phyloP scores from a whole-genome alignment of 2,888 invertebrate genomes.

The Salticus scenicus region DNA sequence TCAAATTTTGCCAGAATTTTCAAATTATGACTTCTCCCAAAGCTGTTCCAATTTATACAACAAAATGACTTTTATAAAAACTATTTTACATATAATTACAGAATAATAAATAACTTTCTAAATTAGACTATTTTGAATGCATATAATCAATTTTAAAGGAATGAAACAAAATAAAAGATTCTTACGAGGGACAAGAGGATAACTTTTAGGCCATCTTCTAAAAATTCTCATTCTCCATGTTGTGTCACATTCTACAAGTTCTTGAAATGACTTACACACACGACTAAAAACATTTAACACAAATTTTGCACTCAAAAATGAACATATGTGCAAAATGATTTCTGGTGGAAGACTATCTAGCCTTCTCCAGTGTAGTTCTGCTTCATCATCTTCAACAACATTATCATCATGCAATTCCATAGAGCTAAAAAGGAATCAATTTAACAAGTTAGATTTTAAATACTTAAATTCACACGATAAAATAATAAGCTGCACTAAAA shows the following conservation, averaged over 20 bases:
- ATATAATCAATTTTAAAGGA: too few species aligned
- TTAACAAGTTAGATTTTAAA: too few species aligned
- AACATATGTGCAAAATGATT: conserved; percentile 60
- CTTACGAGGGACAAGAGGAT: conserved; percentile 57
- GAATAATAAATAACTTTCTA: too few species aligned
- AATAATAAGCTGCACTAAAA: too few species aligned
- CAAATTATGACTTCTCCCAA: too few species aligned
- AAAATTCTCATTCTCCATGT: conserved; percentile 54
- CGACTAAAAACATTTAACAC: conserved; percentile 53
- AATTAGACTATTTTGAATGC: too few species aligned
- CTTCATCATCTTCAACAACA: conserved; percentile 17
- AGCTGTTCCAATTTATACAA: too few species aligned
- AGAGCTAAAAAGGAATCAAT: not conserved
- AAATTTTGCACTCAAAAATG: conserved; percentile 61
- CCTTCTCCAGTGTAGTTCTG: not conserved
- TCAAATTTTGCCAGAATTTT: too few species aligned
- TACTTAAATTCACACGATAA: too few species aligned
- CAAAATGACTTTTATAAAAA: too few species aligned
- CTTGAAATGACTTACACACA: conserved; percentile 52
- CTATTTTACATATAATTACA: too few species aligned
- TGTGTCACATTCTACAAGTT: conserved; percentile 49
- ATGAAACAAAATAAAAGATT: not conserved
- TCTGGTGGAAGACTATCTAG: conserved; percentile 60
- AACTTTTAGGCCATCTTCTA: conserved; percentile 52
- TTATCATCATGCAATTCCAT: not conserved